Base-by-base conservation (phyloP, 2,888 invertebrate species). In the Papilio demoleus region DNA sequence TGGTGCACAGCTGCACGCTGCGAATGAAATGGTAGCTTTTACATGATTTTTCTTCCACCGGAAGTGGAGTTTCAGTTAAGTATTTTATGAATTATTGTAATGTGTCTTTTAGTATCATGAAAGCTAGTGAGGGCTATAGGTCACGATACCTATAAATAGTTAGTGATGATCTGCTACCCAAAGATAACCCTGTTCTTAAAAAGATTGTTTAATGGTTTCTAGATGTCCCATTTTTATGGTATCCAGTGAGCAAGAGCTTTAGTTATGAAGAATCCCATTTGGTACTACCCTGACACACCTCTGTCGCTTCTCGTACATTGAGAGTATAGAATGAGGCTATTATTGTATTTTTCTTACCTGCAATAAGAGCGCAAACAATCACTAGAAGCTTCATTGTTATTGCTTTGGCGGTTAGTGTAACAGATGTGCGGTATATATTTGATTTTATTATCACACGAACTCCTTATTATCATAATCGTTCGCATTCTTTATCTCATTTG, bases 321-420 rank as follows among this genome's bases (percentile, higher is more conserved):
- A 11, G 19, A 19, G 11, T 19, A 11, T 12, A 19, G 9, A 19
- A 0, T 22, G 22, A 47, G 9, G 4, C 22, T 6, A 47, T 11
- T 0, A 47, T 47, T 11, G 12, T 9, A 19, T 19, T 11, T 19
- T 45, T 9, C 45, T 70, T 50, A 74, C 75, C 63, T 42, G 73
- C 70, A 22, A 72, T 45, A n/a, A 67, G 17, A 27, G 67, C 50
- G 11, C 64, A 40, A 11, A 73, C 42, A n/a, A 69, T 70, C 27
- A 71, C 63, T 38, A 74, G 65, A 27, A 72, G 59, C 62, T 73
- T 74, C 73, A 74, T 74, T 58, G n/a, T 38, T 38, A 11, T 9
- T 19, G 36, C 9, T 14, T 22, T 22, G 31, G 40, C 50, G 19
- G 12, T 24, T 40, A 24, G 5, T 12, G n/a, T 8, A 17, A 19